Conservation (phyloP, 2,888 invertebrate genomes). For the Amblyjoppa fuscipennis region DNA sequence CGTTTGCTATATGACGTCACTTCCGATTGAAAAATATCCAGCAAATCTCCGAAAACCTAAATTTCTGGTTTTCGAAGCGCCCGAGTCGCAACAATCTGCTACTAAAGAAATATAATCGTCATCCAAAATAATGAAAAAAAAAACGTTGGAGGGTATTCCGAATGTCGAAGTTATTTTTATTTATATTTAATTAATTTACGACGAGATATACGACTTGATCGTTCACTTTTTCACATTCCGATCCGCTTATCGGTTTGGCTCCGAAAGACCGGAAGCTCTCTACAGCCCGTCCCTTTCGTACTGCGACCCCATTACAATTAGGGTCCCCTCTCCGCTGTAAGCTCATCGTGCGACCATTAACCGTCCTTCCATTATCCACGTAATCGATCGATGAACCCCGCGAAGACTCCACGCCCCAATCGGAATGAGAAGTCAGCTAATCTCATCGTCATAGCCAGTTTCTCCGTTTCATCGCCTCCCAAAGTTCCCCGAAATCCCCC, state of each 20-base stretch:
- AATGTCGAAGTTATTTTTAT: background rate
- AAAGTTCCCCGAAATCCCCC: background rate
- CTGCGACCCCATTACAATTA: slow-evolving; percentile 60
- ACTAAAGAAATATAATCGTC: background rate
- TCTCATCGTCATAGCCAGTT: background rate
- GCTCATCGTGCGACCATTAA: slow-evolving; percentile 35
- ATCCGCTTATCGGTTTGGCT: slow-evolving; percentile 31
- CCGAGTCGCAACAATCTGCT: background rate
- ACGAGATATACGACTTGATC: background rate
- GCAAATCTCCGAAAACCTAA: too few relatives aligned
- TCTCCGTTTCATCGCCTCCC: background rate
- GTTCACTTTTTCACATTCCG: slow-evolving; percentile 3
- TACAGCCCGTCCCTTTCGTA: slow-evolving; percentile 7
- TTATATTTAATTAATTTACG: slow-evolving; percentile 32
- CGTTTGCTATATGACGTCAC: background rate
- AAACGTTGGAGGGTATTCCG: background rate
- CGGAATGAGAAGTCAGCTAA: slow-evolving; percentile 27
- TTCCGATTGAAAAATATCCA: background rate
- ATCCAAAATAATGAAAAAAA: background rate
- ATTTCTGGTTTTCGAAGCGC: too few relatives aligned
- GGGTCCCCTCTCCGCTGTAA: slow-evolving; percentile 31
- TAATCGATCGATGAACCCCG: slow-evolving; percentile 23
- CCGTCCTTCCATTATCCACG: slow-evolving; percentile 28
- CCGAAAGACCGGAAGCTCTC: background rate
- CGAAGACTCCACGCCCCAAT: slow-evolving; percentile 22